Conservation (phyloP, 53 echinoderm and acorn worm genomes). For the Luidia sarsii region DNA sequence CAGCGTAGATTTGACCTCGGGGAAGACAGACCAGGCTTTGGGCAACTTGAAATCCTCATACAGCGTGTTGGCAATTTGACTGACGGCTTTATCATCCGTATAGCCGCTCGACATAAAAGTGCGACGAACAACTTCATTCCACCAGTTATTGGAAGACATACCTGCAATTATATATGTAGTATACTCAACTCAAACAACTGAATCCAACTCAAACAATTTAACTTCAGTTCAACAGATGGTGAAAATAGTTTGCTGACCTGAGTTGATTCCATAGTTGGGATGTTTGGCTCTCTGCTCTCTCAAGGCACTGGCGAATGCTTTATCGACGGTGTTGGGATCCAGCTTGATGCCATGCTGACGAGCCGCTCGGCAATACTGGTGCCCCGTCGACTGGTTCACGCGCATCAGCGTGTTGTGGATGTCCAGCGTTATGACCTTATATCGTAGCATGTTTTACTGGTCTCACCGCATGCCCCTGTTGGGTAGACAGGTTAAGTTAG, state of each 20-base stretch:
- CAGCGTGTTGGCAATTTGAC: constrained; percentile 65
- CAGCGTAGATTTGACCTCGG: constrained; percentile 87
- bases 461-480: too few relatives aligned
- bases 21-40: constrained; percentile 73
- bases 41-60: constrained; percentile 66
- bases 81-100: constrained; percentile 25
- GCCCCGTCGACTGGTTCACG: constrained; percentile 73
- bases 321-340: constrained; percentile 48
- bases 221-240: too few relatives aligned
- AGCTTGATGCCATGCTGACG: constrained; percentile 60
- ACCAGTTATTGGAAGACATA: constrained; percentile 76
- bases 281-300: constrained; percentile 62
- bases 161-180: constrained; percentile 10
- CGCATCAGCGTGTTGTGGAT: constrained; percentile 79
- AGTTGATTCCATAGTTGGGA: constrained; percentile 80
- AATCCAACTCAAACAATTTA: too few relatives aligned
- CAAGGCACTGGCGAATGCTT: constrained; percentile 55
- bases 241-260: constrained; percentile 1
- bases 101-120: constrained; percentile 69
- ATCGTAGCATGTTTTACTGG: constrained; percentile 66
- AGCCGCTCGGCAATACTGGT: constrained; percentile 79
- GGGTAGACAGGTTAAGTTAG: too few relatives aligned
- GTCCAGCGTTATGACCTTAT: constrained; percentile 87
- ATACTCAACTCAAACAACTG: too few relatives aligned
- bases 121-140: constrained; percentile 69